Evolutionary conservation across 2,113 vertebrate genomes (phyloP), one percentile per base, ranked within the genome.

Genomic region (Penelope pileata): DNA sequence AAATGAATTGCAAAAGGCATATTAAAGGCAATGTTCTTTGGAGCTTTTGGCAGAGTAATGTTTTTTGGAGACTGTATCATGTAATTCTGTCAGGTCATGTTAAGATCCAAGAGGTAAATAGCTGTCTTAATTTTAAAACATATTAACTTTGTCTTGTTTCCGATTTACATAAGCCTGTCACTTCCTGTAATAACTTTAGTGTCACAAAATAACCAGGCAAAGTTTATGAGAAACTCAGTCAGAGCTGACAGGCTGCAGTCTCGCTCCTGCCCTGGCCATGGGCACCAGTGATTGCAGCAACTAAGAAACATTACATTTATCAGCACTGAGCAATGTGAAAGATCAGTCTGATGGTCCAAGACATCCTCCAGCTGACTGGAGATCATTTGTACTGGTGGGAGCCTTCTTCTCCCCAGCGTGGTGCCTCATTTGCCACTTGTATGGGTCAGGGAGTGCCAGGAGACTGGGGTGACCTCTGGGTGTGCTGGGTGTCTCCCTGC

Each of bases 1-100:
- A 95, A 94, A 88, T 77, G 24, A 91, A 91, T 68, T 67, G 67
- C 76, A 86, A 80, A 93, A 91, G 40, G 64, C 26, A 7, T 64
- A 82, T 69, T 80, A 73, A 85, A 91, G 54, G 36, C 56, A n/a
- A 0, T 83, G 42, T 48, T 91, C 53, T 76, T 53, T 77, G 18
- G n/a, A 80, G 34, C 42, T 86, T 84, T 89, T 22, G 38, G 63
- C 3, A 1, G 27, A 76, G 67, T 12, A 14, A 26, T 53, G 16
- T 18, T 69, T 92, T 76, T 66, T 66, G 78, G 63, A 92, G 40
- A 29, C 66, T 76, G 58, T 5, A 3, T 86, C 42, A 12, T 32
- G 19, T 36, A 80, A 66, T 58, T 79, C 62, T 83, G 32, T 32
- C n/a, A 73, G 80, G 42, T 73, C 45, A 50, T 22, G 16, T 62